Base-by-base conservation (phyloP, 64 coral and sea anemone species). In the Catalaphyllia jardinei region DNA sequence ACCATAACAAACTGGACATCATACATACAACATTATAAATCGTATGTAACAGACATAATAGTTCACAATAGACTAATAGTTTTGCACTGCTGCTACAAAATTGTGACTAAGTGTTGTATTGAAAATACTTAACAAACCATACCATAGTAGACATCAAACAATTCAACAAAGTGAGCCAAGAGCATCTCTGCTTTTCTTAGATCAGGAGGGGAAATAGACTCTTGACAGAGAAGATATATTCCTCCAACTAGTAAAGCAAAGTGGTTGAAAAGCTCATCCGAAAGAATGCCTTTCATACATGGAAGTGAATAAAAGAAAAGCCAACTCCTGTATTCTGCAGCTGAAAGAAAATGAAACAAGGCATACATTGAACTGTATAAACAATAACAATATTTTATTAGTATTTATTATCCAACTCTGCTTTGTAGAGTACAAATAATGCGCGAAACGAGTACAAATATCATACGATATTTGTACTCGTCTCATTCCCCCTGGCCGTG, bases 241-340 rank as follows among this genome's bases (percentile, higher is more conserved):
- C 57, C 88, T 72, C 88, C 77, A 89, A 89, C 88, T 35, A 89
- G 52, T 24, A 89, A 51, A 55, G 88, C 60, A 89, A 81, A 89
- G 77, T 89, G 88, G 35, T 89, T 35, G 69, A 80, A 89, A 42
- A 80, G 64, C 60, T 89, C 76, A 69, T 89, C 52, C 18, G 28
- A 38, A 50, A 89, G 77, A 29, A 79, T 69, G 4, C 88, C 88
- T 89, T 89, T 89, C 88, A 89, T 81, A 73, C 88, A 89, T 16
- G 88, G 61, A 71, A 89, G 88, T 18, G 76, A 89, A 54, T 89
- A 89, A 89, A 49, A 81, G 61, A 89, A 67, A 27, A 80, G 77
- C 88, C 88, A 89, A 71, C 78, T 89, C 50, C 88, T 89, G 62
- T 89, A 89, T 73, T 90, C 88, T 90, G 88, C n/a, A 73, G 88